These are phyloP conservation scores for Drosophila fulvimacula DNA, from an alignment of 2,888 invertebrate species.

Conservation along the genomic window DNA sequence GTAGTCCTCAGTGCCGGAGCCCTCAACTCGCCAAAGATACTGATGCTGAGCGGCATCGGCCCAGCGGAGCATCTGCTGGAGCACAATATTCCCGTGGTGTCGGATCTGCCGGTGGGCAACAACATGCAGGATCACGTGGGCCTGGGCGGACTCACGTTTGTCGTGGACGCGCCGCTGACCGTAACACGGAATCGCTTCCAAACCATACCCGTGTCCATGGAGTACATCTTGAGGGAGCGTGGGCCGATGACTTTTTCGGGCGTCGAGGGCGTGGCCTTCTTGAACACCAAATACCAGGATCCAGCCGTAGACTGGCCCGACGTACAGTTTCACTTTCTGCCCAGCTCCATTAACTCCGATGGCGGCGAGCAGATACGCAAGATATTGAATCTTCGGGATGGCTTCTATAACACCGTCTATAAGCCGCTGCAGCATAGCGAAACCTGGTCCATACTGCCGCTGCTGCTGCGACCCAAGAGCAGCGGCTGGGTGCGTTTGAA, in stretches of 20 bases:
- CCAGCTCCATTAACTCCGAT: conserved; percentile 93
- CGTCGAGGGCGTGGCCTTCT: conserved; percentile 94
- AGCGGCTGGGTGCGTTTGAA: conserved; percentile 94
- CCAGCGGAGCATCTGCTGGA: conserved; percentile 91
- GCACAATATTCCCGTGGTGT: conserved; percentile 90
- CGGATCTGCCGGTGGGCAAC: conserved; percentile 91
- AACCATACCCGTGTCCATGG: conserved; percentile 90
- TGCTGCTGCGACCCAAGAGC: conserved; percentile 93
- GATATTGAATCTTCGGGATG: conserved; percentile 90
- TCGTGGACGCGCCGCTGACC: conserved; percentile 92
- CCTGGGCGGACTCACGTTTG: conserved; percentile 92
- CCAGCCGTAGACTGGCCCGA: conserved; percentile 92
- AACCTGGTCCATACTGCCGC: conserved; percentile 93
- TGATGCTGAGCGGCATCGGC: conserved; percentile 96
- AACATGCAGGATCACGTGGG: conserved; percentile 96
- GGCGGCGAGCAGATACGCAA: conserved; percentile 92
- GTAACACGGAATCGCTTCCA: conserved; percentile 92
- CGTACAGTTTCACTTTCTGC: conserved; percentile 94
- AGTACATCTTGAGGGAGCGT: conserved; percentile 91
- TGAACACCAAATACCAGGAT: conserved; percentile 95
- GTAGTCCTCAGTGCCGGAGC: conserved; percentile 95
- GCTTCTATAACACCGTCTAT: conserved; percentile 93
- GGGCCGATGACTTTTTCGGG: conserved; percentile 94
- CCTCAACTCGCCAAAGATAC: conserved; percentile 93
- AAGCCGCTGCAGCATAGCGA: conserved; percentile 92